Conservation (phyloP, 2,113 vertebrate genomes). For the Mastomys coucha region DNA sequence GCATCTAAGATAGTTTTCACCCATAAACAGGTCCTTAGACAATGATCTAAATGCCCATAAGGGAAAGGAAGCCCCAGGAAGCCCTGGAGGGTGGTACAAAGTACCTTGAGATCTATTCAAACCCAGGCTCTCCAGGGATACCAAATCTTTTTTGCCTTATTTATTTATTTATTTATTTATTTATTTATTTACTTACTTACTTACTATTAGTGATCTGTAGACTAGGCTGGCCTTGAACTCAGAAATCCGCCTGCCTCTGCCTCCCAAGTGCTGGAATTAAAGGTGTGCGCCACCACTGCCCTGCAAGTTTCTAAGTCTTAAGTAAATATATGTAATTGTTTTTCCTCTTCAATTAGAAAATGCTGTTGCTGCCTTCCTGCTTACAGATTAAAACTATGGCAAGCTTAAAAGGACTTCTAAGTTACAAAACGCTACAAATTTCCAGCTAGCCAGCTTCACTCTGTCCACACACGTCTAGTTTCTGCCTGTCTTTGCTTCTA, state of each 20-base stretch:
- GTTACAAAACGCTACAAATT: constrained; percentile 48
- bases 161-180: neutral
- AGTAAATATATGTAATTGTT: neutral
- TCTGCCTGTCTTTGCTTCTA: constrained; percentile 6
- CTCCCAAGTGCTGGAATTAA: too few relatives aligned
- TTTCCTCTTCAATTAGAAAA: constrained; percentile 43
- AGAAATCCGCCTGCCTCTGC: too few relatives aligned
- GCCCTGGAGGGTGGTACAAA: neutral
- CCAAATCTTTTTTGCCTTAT: neutral
- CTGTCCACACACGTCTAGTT: neutral
- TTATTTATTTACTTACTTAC: neutral
- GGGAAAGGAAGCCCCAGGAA: constrained; percentile 5
- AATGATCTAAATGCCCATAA: neutral
- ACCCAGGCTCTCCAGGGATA: neutral
- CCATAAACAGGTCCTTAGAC: constrained; percentile 18
- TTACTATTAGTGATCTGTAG: neutral
- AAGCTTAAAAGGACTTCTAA: neutral
- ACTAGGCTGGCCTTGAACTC: too few relatives aligned
- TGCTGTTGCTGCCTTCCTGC: neutral
- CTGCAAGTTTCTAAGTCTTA: neutral
- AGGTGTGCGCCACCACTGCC: too few relatives aligned
- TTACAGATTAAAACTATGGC: constrained; percentile 39
- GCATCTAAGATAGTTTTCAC: constrained; percentile 16
- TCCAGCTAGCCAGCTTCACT: constrained; percentile 11
- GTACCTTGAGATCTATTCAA: neutral